These are phyloP conservation scores for Ephialtes manifestator DNA, from an alignment of 2,888 invertebrate genomes.

Conservation along the genomic window DNA sequence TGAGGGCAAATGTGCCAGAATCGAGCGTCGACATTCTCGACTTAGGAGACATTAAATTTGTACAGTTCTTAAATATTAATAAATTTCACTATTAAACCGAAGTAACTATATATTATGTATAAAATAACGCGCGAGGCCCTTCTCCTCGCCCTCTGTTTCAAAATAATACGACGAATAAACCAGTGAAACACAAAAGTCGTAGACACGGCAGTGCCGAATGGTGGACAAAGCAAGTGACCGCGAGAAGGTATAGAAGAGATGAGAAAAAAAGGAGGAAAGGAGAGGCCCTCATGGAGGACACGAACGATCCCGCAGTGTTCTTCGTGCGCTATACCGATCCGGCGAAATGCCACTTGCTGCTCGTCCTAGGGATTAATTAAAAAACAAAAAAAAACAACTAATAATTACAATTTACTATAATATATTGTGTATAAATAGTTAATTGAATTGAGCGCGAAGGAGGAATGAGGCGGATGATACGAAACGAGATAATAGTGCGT, in stretches of 20 bases:
- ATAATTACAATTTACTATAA: slow-evolving; percentile 85
- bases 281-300: slow-evolving; percentile 69
- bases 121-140: slow-evolving; percentile 74
- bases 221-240: slow-evolving; percentile 29
- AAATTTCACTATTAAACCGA: slow-evolving; percentile 84
- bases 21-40: slow-evolving; percentile 83
- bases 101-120: slow-evolving; percentile 74
- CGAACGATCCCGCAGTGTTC: slow-evolving; percentile 44
- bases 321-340: slow-evolving; percentile 57
- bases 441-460: slow-evolving; percentile 82
- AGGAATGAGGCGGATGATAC: slow-evolving; percentile 70
- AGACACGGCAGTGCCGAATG: slow-evolving; percentile 25
- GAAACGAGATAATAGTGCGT: too few relatives aligned
- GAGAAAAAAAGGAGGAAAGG: slow-evolving; percentile 30
- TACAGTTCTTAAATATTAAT: slow-evolving; percentile 86
- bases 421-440: slow-evolving; percentile 86
- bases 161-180: slow-evolving; percentile 54
- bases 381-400: slow-evolving; percentile 74
- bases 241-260: slow-evolving; percentile 9
- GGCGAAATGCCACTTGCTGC: slow-evolving; percentile 63
- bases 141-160: slow-evolving; percentile 75
- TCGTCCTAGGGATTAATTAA: slow-evolving; percentile 69
- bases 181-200: slow-evolving; percentile 44
- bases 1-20: slow-evolving; percentile 77
- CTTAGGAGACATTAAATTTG: slow-evolving; percentile 86